A percentile compares a stretch with the other conserved stretches of the same genome.
These are phyloP conservation scores for Helicoverpa assulta DNA, from an alignment of 2,888 invertebrate species.

Conservation along the genomic window DNA sequence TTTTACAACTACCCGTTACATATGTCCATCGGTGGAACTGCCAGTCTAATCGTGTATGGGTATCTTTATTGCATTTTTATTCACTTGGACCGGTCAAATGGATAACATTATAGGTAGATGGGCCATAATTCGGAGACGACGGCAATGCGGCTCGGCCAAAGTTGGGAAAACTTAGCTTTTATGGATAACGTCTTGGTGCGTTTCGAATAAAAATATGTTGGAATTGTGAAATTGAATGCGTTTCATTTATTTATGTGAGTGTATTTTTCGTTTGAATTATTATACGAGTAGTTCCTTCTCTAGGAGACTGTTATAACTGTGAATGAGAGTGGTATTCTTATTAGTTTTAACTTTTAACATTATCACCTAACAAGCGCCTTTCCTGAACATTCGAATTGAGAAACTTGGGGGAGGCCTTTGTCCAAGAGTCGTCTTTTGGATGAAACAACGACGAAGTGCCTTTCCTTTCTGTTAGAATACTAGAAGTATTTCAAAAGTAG, in stretches of 20 bases:
- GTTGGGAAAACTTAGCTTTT: conserved; percentile 30
- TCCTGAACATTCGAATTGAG: too few species aligned
- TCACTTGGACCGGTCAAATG: conserved; percentile 43
- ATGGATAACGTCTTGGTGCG: conserved; percentile 32
- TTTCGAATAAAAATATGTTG: conserved; percentile 33
- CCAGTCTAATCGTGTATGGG: conserved; percentile 40
- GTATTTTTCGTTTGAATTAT: conserved; percentile 5
- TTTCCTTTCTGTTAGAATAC: too few species aligned
- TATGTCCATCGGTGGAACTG: conserved; percentile 21
- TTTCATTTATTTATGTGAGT: conserved; percentile 33
- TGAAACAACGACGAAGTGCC: too few species aligned
- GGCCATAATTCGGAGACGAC: conserved; percentile 46
- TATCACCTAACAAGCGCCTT: background rate
- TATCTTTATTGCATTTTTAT: conserved; percentile 56
- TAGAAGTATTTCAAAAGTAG: too few species aligned
- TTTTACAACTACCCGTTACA: conserved; percentile 29
- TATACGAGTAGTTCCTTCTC: conserved; percentile 5
- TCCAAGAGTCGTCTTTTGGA: too few species aligned
- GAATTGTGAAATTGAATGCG: conserved; percentile 44
- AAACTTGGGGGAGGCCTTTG: too few species aligned
- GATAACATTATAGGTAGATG: conserved; percentile 46
- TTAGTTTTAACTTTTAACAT: background rate
- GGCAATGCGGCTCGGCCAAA: conserved; percentile 31
- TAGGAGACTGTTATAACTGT: background rate
- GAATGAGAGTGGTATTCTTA: background rate